Conservation (phyloP, 2,888 invertebrate genomes). For the Drosophila testacea region DNA sequence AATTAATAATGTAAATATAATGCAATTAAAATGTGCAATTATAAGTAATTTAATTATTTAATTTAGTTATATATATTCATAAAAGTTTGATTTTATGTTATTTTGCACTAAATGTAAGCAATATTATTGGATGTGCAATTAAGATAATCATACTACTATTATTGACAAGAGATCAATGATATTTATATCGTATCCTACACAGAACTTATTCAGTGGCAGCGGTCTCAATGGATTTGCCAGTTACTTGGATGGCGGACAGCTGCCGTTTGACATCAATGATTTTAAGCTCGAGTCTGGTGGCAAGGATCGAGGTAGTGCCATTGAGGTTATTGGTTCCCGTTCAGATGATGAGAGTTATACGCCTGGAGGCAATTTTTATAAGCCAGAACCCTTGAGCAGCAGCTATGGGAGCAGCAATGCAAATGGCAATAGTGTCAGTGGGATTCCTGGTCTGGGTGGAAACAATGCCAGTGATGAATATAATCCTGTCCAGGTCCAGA, state of each 20-base stretch:
- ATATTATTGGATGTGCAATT: too few relatives aligned
- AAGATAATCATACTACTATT: not conserved
- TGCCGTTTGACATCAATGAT: conserved; percentile 87
- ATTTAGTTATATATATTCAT: too few relatives aligned
- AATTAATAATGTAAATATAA: too few relatives aligned
- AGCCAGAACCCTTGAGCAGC: conserved; percentile 83
- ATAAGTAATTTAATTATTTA: too few relatives aligned
- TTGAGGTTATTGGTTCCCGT: conserved; percentile 87
- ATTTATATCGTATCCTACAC: conserved; percentile 3
- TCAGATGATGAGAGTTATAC: conserved; percentile 86
- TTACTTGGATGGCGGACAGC: conserved; percentile 87
- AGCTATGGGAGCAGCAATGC: conserved; percentile 48
- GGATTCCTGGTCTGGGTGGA: conserved; percentile 56
- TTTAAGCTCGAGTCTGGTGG: conserved; percentile 81
- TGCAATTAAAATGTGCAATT: too few relatives aligned
- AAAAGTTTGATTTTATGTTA: too few relatives aligned
- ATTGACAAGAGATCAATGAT: not conserved
- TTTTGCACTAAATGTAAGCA: too few relatives aligned
- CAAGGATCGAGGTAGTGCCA: conserved; percentile 80
- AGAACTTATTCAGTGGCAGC: conserved; percentile 82
- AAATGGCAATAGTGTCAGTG: conserved; percentile 44
- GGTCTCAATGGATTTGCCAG: conserved; percentile 87
- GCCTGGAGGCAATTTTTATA: conserved; percentile 85
- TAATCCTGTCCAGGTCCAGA: conserved; percentile 46
- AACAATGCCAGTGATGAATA: conserved; percentile 50